These are phyloP conservation scores for Gallinago undulata DNA, from an alignment of 2,113 vertebrate genomes.

Conservation along the genomic window DNA sequence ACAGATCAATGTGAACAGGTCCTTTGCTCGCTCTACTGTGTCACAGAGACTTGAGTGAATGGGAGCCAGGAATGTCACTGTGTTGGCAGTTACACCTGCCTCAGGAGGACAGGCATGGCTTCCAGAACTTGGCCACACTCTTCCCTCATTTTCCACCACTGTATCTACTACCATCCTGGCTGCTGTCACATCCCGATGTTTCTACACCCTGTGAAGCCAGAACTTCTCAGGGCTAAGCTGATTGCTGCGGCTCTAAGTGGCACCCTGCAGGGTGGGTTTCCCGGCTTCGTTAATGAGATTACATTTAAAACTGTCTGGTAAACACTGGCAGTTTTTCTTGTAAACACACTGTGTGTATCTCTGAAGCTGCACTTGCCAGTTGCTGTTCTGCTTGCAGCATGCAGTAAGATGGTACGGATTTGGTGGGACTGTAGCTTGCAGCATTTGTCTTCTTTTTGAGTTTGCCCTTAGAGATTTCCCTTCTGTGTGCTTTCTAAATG, in stretches of 20 bases:
- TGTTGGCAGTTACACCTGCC: background rate
- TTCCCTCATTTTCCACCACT: background rate
- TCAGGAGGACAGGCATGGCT: background rate
- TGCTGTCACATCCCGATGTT: background rate
- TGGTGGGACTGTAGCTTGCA: background rate
- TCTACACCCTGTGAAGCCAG: background rate
- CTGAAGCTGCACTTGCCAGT: background rate
- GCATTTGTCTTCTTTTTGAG: background rate
- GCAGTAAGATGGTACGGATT: background rate
- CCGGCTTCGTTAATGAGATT: background rate
- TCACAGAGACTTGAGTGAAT: background rate
- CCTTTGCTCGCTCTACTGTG: fast-evolving
- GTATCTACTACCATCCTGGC: background rate
- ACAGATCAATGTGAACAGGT: background rate
- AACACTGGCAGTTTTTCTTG: background rate
- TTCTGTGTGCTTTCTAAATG: background rate
- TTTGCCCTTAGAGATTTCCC: background rate
- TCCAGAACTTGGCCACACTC: background rate
- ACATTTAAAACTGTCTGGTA: background rate
- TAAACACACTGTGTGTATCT: background rate
- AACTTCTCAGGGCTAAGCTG: background rate
- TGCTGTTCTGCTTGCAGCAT: background rate
- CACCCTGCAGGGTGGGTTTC: background rate
- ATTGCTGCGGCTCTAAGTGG: background rate
- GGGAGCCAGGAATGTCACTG: fast-evolving